Evolutionary conservation across 2,888 invertebrate species (phyloP), one percentile per base, ranked within the genome.

Genomic region (Pteria penguin): DNA sequence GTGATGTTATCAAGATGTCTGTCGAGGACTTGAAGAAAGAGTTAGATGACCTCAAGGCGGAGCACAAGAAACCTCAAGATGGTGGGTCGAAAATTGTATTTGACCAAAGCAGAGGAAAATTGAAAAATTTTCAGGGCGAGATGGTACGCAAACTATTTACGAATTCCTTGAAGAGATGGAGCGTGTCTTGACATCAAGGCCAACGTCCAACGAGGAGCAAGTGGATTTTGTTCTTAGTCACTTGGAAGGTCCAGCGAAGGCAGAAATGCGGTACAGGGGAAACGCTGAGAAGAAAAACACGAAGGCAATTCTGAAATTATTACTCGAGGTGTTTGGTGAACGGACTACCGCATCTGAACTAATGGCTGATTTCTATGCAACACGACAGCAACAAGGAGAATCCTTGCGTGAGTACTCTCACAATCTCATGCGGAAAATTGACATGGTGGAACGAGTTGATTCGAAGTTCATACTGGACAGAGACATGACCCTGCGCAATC

Each of bases 121-220:
- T 18, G 31, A 55, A 14, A 66, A 72, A 45, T 66, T 45, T 72
- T 66, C 66, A 5, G 65, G 65, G 57, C 22, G 32, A 29, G 45
- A 57, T 24, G 72, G 55, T 2, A 31, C 32, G 2, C 32, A 29
- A 29, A 54, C 52, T 32, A 65, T 72, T 5, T 67, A 67, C 14
- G 65, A 72, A 33, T 65, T 72, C n/a, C 22, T 65, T n/a, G 72
- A 72, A 24, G 72, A 65, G n/a, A 36, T 65, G 26, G 27, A 72
- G 5, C 33, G 24, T 18, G 14, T 36, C 22, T 22, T 72, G n/a
- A 58, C 33, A 14, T 8, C 63, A 22, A 29, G 33, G 26, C 65
- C 57, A 22, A 65, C 65, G 0, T 27, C 22, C 4, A 29, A 27
- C n/a, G 72, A 72, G 18, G 72, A 65, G n/a, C 32, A 72, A n/a